These are phyloP conservation scores for Dioctria linearis DNA, from an alignment of 2,888 invertebrate species.

Conservation along the genomic window DNA sequence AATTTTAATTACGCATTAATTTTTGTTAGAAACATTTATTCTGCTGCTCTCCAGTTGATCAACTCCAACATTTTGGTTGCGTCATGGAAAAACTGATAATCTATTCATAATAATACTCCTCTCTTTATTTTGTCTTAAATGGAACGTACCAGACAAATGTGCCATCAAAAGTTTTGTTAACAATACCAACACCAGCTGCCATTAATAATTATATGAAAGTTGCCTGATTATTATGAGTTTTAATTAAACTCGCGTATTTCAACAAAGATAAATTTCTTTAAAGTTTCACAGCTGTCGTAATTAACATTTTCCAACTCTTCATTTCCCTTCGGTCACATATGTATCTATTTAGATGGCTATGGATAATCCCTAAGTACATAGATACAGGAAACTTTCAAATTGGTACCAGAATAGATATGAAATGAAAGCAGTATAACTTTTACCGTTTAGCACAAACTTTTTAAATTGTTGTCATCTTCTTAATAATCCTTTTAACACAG, in stretches of 20 bases:
- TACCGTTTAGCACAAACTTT: constrained; percentile 28
- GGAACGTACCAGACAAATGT: no score
- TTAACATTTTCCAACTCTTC: constrained; percentile 16
- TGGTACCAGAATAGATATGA: neutral
- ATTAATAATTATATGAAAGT: no score
- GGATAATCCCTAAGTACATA: constrained; percentile 9
- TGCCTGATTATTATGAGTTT: no score
- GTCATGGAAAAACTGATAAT: no score
- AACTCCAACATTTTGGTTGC: no score
- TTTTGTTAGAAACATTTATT: no score
- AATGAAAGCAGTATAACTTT: constrained; percentile 31
- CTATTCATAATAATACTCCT: no score
- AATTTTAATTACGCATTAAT: no score
- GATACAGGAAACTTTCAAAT: constrained; percentile 2
- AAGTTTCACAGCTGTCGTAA: neutral
- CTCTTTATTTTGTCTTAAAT: no score
- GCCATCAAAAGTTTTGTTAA: no score
- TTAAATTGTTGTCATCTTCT: neutral
- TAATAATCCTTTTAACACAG: constrained; percentile 18
- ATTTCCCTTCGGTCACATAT: constrained; percentile 22
- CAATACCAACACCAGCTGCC: no score
- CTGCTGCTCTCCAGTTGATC: no score
- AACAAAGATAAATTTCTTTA: constrained; percentile 9
- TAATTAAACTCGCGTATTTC: neutral
- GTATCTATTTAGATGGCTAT: neutral